A percentile compares a stretch with the other conserved stretches of the same genome.
phyloP scores from a whole-genome alignment of 2,113 vertebrate species.

The Sebastes fasciatus region DNA sequence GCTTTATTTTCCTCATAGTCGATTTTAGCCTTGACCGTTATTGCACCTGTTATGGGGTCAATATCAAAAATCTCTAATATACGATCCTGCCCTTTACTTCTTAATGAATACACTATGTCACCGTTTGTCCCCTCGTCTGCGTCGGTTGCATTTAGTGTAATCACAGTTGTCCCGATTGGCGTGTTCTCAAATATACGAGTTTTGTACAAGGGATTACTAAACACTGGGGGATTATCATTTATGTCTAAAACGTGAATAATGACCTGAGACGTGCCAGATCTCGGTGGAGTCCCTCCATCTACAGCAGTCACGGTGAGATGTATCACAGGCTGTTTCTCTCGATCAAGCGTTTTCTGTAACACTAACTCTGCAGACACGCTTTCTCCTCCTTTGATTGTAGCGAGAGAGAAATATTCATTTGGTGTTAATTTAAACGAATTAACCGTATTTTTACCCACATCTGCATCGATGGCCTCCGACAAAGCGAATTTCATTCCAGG shows the following conservation, averaged over 20 bases:
- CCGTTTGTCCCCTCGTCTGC: constrained; percentile 72
- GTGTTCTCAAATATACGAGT: constrained; percentile 54
- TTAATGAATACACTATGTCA: constrained; percentile 71
- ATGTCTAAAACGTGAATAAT: constrained; percentile 62
- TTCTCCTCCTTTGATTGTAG: constrained; percentile 47
- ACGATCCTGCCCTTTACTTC: constrained; percentile 73
- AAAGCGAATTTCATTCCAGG: constrained; percentile 43
- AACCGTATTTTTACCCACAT: constrained; percentile 50
- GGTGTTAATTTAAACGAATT: constrained; percentile 34
- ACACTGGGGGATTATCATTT: constrained; percentile 70
- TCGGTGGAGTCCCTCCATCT: constrained; percentile 71
- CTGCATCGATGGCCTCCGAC: constrained; percentile 51
- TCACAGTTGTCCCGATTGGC: constrained; percentile 7
- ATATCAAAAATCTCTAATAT: constrained; percentile 78
- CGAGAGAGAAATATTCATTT: constrained; percentile 58
- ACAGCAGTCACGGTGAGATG: constrained; percentile 60
- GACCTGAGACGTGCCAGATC: constrained; percentile 54
- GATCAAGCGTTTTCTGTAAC: constrained; percentile 67
- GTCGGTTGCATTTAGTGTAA: constrained; percentile 66
- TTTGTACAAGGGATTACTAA: constrained; percentile 64
- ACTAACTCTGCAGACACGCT: constrained; percentile 55
- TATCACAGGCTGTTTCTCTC: constrained; percentile 60
- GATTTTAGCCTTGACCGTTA: constrained; percentile 76
- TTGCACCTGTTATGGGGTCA: constrained; percentile 79
- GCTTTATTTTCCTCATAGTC: constrained; percentile 77